Base-by-base conservation (phyloP, 2,888 invertebrate genomes). In the Lypha dubia region DNA sequence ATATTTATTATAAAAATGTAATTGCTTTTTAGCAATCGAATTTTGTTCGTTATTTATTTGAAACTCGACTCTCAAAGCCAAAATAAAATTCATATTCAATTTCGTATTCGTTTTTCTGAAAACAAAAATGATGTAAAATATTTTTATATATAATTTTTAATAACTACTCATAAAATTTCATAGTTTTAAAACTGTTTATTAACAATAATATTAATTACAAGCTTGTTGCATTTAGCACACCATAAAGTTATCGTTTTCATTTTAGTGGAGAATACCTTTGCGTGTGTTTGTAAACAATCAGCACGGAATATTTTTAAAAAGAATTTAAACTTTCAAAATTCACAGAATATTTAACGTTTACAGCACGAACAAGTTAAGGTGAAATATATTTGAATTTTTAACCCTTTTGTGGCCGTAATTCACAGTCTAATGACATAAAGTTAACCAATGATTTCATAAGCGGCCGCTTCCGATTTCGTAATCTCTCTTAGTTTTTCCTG, bases 341-440 rank as follows among this genome's bases (percentile, higher is more conserved):
- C 56, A 7, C 41, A 35, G 22, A 65, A n/a, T 56, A 22, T 53
- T 75, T 65, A 44, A 20, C 28, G 53, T 44, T 24, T 53, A 13
- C 41, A 53, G 32, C 75, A 75, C 63, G 74, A 74, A 74, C 20
- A 53, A 38, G 15, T 74, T 32, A 20, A 63, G n/a, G n/a, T 38
- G 20, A 53, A 65, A 51, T 53, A 44, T 74, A 20, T 20, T 35
- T 74, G 32, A 22, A 35, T 44, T 58, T 60, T 32, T 79, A 70
- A 51, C 38, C 49, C 38, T 53, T 79, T 71, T 22, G 35, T 2
- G 28, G 28, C 28, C 28, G 5, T n/a, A 28, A 28, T 5, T 28
- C 28, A 28, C 3, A 28, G 28, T 28, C 28, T 28, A 28, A n/a
- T n/a, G n/a, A n/a, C n/a, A n/a, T n/a, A n/a, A n/a, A n/a, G 28